phyloP scores from a whole-genome alignment of 2,113 vertebrate species.

The Ancistrus triradiatus region DNA sequence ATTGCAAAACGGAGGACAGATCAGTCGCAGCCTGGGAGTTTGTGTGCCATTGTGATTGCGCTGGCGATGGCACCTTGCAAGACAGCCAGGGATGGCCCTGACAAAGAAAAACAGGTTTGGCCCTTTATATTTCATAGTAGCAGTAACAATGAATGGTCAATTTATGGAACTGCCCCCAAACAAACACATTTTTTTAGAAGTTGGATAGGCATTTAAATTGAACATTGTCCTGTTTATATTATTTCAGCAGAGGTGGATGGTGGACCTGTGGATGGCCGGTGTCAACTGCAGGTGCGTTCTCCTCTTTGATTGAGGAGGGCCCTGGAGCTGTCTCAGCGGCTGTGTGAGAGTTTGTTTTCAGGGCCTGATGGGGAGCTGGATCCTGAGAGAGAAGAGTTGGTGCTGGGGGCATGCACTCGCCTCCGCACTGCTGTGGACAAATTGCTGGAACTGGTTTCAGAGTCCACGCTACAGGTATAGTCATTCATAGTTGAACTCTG shows the following conservation, averaged over 20 bases:
- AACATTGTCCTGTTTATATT: neutral
- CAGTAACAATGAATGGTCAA: no score
- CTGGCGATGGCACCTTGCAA: conserved; percentile 15
- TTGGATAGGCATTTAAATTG: no score
- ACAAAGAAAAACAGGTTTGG: conserved; percentile 61
- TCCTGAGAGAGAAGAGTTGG: conserved; percentile 71
- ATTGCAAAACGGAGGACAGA: conserved; percentile 76
- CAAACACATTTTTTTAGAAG: no score
- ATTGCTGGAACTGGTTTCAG: conserved; percentile 81
- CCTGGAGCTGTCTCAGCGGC: conserved; percentile 76
- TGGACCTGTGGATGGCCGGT: conserved; percentile 10
- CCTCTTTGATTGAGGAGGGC: conserved; percentile 62
- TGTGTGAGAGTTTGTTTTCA: conserved; percentile 83
- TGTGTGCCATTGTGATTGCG: conserved; percentile 54
- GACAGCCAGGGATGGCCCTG: conserved; percentile 36
- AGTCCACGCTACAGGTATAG: conserved; percentile 78
- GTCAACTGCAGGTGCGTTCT: conserved; percentile 58
- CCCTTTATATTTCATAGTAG: no score
- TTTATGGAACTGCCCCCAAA: no score
- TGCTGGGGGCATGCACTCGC: conserved; percentile 69
- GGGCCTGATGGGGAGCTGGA: conserved; percentile 70
- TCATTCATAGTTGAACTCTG: neutral
- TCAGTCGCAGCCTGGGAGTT: conserved; percentile 73
- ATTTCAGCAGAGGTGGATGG: conserved; percentile 16
- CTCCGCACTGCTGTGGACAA: conserved; percentile 76